phyloP scores from a whole-genome alignment of 2,797 vertebrate species.

The Hydrophis major region DNA sequence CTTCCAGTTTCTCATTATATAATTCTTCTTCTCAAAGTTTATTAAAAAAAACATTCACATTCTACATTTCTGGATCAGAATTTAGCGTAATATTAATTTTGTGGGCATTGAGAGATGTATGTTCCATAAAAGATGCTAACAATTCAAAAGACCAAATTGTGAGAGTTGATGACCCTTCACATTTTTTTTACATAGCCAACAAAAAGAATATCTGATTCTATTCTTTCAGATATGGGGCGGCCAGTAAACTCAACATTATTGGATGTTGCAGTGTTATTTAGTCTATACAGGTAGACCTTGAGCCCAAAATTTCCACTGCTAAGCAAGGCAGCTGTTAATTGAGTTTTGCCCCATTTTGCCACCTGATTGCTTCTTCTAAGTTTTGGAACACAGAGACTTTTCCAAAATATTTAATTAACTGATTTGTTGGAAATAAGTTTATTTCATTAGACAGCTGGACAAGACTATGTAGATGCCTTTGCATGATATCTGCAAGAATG shows the following conservation, averaged over 20 bases:
- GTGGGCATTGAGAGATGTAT: neutral
- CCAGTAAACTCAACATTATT: neutral
- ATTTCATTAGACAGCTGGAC: neutral
- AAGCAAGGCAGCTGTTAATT: neutral
- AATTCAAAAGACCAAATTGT: neutral
- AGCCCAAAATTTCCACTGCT: neutral
- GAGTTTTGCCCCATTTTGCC: neutral
- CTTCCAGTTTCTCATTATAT: neutral
- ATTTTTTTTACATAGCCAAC: neutral
- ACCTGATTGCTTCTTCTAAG: neutral
- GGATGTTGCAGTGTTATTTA: neutral
- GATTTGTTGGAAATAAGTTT: neutral
- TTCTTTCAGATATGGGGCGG: neutral
- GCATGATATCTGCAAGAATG: constrained; percentile 9
- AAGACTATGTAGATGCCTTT: constrained; percentile 6
- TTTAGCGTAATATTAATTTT: neutral
- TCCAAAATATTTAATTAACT: neutral
- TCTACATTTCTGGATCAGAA: neutral
- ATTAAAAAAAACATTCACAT: neutral
- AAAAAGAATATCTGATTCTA: neutral
- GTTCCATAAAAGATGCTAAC: neutral
- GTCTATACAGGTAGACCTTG: neutral
- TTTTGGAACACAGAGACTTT: neutral
- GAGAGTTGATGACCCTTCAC: neutral
- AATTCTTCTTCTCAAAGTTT: neutral